Conservation (phyloP, 2,888 invertebrate genomes). For the Chrysotoxum bicinctum region DNA sequence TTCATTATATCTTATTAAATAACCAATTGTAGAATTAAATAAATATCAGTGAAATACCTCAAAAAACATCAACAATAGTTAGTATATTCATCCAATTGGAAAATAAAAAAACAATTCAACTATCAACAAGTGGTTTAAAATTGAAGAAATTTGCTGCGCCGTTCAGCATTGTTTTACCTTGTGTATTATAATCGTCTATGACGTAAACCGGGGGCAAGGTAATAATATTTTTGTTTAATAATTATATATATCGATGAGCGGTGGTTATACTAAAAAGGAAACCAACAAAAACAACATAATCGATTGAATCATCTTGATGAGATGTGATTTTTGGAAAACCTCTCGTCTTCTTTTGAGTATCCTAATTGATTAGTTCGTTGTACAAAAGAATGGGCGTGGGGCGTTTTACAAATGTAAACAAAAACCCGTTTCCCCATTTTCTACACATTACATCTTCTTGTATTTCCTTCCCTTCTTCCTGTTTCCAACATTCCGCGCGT, state of each 20-base stretch:
- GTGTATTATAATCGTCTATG: constrained; percentile 70
- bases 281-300: not conserved
- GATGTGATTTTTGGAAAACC: not conserved
- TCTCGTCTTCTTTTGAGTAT: not conserved
- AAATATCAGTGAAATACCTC: constrained; percentile 27
- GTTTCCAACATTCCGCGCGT: constrained; percentile 37
- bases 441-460: constrained; percentile 7
- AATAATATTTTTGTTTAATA: constrained; percentile 55
- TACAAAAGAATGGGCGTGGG: constrained; percentile 72
- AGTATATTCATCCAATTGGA: not conserved
- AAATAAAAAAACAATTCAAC: constrained; percentile 4
- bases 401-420: constrained; percentile 71
- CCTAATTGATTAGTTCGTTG: constrained; percentile 47
- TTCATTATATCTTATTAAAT: constrained; percentile 33
- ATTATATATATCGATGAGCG: constrained; percentile 21
- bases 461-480: constrained; percentile 39
- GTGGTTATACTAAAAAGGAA: not conserved
- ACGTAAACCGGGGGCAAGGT: constrained; percentile 71
- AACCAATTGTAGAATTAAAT: constrained; percentile 38
- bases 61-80: constrained; percentile 7
- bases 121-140: constrained; percentile 67
- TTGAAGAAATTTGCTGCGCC: constrained; percentile 51
- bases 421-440: constrained; percentile 70
- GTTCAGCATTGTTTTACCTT: constrained; percentile 60
- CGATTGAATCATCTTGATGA: constrained; percentile 58